phyloP scores from a whole-genome alignment of 92 coral and sea anemone genomes.

The Porites lobata region DNA sequence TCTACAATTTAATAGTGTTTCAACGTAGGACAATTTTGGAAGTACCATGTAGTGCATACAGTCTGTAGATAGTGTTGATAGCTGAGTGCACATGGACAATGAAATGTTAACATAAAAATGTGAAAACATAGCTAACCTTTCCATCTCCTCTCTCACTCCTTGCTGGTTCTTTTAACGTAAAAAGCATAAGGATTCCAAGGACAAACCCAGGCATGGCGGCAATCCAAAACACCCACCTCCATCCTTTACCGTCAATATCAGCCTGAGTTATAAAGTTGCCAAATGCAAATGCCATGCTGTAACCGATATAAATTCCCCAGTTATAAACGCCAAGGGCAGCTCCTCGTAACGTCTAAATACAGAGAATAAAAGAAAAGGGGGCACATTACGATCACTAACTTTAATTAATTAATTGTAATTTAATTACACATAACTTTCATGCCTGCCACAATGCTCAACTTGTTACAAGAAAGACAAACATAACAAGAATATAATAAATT shows the following conservation, averaged over 20 bases:
- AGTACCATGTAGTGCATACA: no score
- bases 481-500: no score
- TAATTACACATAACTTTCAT: not conserved
- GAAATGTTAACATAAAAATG: no score
- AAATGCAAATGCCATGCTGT: slow-evolving; percentile 95
- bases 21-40: no score
- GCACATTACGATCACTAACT: not conserved
- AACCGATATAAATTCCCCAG: slow-evolving; percentile 99
- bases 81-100: no score
- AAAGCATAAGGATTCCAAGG: slow-evolving; percentile 82
- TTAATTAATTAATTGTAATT: not conserved
- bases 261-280: slow-evolving; percentile 96
- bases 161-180: slow-evolving; percentile 90
- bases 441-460: no score
- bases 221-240: slow-evolving; percentile 99
- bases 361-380: not conserved
- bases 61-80: no score
- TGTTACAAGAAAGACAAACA: no score
- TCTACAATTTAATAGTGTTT: no score
- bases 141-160: slow-evolving; percentile 47
- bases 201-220: slow-evolving; percentile 96
- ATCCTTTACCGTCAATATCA: slow-evolving; percentile 87
- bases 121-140: slow-evolving; percentile 28
- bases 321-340: slow-evolving; percentile 98
- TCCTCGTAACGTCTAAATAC: slow-evolving; percentile 83